phyloP scores from a whole-genome alignment of 2,113 vertebrate genomes.

The human (Homo sapiens) region DNA sequence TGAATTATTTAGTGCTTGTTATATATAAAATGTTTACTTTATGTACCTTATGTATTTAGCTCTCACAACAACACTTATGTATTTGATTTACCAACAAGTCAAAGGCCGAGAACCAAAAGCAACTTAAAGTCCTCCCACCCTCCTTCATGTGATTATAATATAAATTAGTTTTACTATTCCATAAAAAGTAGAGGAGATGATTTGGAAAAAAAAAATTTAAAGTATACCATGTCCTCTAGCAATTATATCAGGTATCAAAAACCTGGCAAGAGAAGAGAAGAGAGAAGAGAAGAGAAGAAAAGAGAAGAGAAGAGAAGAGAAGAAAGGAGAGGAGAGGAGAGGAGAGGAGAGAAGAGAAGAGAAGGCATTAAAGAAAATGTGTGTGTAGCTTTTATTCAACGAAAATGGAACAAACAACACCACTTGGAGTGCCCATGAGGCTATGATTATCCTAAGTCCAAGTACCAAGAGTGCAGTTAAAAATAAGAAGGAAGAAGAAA shows the following conservation, averaged over 20 bases:
- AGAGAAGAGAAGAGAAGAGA: background rate
- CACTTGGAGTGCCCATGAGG: background rate
- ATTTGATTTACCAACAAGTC: background rate
- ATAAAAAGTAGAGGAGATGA: background rate
- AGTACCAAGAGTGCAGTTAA: background rate
- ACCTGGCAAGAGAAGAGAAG: background rate
- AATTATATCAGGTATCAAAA: conserved; percentile 4
- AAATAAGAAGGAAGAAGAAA: too few relatives aligned
- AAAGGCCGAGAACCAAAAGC: background rate
- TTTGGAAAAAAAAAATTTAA: conserved; percentile 19
- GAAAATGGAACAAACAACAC: background rate
- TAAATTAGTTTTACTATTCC: background rate
- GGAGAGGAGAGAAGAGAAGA: background rate
- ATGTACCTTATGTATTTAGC: background rate
- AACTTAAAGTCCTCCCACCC: background rate
- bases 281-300: background rate
- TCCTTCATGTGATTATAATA: background rate
- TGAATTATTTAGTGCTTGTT: background rate
- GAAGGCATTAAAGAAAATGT: background rate
- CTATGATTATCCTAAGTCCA: background rate
- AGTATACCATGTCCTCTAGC: background rate
- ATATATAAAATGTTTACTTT: background rate
- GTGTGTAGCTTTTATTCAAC: background rate
- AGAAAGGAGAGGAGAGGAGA: too few relatives aligned
- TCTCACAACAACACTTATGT: background rate